These are phyloP conservation scores for Acanthacorydalis orientalis DNA, from an alignment of 2,888 invertebrate genomes.

Conservation along the genomic window DNA sequence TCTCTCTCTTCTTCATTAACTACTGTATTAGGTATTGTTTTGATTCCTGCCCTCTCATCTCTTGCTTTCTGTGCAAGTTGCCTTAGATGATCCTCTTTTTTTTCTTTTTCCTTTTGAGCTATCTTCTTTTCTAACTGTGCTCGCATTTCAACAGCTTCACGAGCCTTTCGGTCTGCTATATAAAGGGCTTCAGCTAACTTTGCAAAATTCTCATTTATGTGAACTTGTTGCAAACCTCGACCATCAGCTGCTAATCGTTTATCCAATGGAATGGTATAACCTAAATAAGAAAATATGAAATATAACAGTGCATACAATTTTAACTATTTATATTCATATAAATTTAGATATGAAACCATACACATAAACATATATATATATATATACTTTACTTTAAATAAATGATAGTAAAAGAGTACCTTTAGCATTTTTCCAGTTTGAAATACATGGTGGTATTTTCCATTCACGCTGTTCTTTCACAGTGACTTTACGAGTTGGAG, in stretches of 20 bases:
- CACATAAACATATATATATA: no score
- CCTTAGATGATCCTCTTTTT: constrained; percentile 88
- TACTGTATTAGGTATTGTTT: constrained; percentile 26
- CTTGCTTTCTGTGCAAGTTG: constrained; percentile 88
- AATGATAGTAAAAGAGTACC: constrained; percentile 25
- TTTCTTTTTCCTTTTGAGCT: constrained; percentile 96
- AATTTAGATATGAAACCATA: not conserved
- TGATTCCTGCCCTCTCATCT: constrained; percentile 82
- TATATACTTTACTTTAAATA: no score
- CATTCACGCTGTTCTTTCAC: constrained; percentile 99
- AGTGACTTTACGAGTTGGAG: constrained; percentile 91
- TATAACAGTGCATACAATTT: not conserved
- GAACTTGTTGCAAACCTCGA: constrained; percentile 87
- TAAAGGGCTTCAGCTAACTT: constrained; percentile 95
- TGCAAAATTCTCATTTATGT: constrained; percentile 98
- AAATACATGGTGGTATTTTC: constrained; percentile 98
- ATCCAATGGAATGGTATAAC: constrained; percentile 94
- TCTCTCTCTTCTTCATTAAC: constrained; percentile 61
- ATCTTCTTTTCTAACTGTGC: constrained; percentile 91
- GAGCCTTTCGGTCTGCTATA: constrained; percentile 89
- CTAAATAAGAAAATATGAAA: constrained; percentile 24
- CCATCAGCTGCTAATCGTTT: constrained; percentile 98
- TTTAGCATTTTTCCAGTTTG: constrained; percentile 99
- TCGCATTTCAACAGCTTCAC: constrained; percentile 93
- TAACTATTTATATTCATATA: not conserved